These are phyloP conservation scores for Temnothorax ravouxi DNA, from an alignment of 2,888 invertebrate genomes.

Conservation along the genomic window DNA sequence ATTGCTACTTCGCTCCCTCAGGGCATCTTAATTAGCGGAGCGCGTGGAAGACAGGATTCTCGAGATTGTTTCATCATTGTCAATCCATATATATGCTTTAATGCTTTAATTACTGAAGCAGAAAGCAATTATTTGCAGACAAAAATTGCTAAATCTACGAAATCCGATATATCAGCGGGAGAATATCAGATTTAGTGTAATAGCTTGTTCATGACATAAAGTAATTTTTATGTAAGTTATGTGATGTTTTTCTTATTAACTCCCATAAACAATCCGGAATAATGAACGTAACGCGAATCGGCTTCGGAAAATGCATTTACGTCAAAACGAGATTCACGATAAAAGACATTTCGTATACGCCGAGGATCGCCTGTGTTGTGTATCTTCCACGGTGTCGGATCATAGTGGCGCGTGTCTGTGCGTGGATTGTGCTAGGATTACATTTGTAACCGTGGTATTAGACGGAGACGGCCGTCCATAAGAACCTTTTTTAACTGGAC, in stretches of 20 bases:
- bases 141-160: background rate
- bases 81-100: background rate
- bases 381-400: background rate
- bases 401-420: background rate
- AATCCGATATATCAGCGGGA: background rate
- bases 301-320: conserved; percentile 4
- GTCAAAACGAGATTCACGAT: conserved; percentile 11
- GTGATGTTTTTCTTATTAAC: background rate
- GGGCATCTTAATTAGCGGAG: conserved; percentile 25
- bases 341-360: background rate
- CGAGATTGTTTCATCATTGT: background rate
- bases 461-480: background rate
- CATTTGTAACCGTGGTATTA: conserved; percentile 5
- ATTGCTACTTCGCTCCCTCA: background rate
- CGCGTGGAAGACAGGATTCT: background rate
- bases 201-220: background rate
- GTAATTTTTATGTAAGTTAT: background rate
- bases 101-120: background rate
- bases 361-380: background rate
- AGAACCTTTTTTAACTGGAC: conserved; percentile 11
- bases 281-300: background rate
- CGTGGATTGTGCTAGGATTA: conserved; percentile 29
- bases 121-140: background rate
- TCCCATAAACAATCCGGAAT: background rate
- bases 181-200: background rate